phyloP scores from a whole-genome alignment of 1,140 invertebrate species.

The Apis florea region DNA sequence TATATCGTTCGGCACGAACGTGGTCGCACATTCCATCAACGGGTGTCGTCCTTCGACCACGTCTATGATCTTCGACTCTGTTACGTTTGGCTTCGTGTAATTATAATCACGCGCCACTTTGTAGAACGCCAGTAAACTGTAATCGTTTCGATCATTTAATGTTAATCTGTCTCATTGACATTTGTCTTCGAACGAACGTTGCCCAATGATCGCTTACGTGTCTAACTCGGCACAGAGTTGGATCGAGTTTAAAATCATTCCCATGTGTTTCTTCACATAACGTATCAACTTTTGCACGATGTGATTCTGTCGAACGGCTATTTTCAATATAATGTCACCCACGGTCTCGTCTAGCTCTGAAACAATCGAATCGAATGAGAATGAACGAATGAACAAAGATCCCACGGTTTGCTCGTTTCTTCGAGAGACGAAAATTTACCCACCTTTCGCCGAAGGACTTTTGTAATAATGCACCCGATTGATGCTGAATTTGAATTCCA shows the following conservation, averaged over 20 bases:
- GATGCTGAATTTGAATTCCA: constrained; percentile 87
- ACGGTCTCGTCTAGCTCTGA: constrained; percentile 88
- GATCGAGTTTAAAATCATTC: constrained; percentile 83
- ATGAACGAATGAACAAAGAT: neutral
- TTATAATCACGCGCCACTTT: constrained; percentile 86
- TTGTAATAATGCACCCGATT: constrained; percentile 88
- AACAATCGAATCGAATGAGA: constrained; percentile 52
- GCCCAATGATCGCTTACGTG: constrained; percentile 80
- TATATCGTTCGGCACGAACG: constrained; percentile 89
- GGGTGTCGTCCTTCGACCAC: constrained; percentile 90
- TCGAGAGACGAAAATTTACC: neutral
- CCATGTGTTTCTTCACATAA: constrained; percentile 83
- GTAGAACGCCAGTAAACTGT: constrained; percentile 87
- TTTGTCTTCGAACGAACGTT: neutral
- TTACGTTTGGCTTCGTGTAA: constrained; percentile 86
- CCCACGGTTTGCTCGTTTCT: neutral
- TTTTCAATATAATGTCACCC: constrained; percentile 88
- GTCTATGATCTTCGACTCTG: constrained; percentile 80
- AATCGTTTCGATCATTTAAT: neutral
- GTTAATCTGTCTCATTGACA: neutral
- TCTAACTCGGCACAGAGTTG: constrained; percentile 87
- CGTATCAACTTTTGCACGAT: constrained; percentile 87
- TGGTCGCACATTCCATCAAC: constrained; percentile 85
- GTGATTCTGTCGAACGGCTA: constrained; percentile 87
- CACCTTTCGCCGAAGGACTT: constrained; percentile 87